Evolutionary conservation across 2,113 vertebrate genomes (phyloP).

Genomic region (Hoplias malabaricus): DNA sequence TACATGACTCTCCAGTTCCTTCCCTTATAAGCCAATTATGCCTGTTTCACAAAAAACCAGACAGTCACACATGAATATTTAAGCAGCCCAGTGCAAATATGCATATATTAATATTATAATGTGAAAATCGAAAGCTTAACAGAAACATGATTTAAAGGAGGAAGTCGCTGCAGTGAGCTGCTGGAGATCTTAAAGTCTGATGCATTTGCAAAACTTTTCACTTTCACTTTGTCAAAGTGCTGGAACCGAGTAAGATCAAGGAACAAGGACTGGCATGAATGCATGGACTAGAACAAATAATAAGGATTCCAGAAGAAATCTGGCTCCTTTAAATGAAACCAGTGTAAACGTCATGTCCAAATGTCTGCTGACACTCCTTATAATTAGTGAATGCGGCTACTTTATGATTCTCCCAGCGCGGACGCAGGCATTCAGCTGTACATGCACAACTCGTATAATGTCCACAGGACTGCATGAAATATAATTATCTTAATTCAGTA

Average conservation of each 20-base stretch:
- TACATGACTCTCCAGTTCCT: background rate
- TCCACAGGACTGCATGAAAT: too few species aligned
- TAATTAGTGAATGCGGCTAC: too few species aligned
- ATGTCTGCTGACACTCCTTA: too few species aligned
- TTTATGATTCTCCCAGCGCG: too few species aligned
- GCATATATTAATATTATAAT: background rate
- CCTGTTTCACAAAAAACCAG: background rate
- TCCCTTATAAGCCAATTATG: background rate
- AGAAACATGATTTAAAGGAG: background rate
- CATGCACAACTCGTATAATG: too few species aligned
- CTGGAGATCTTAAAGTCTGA: background rate
- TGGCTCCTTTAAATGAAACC: background rate
- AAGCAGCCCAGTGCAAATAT: background rate
- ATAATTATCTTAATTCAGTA: too few species aligned
- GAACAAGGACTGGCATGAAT: too few species aligned
- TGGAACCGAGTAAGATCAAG: background rate
- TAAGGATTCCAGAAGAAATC: background rate
- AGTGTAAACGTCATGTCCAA: background rate
- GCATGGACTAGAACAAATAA: background rate
- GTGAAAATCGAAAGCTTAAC: background rate
- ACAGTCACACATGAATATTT: constrained; percentile 4
- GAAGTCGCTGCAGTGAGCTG: background rate
- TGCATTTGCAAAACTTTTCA: background rate
- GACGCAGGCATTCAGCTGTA: too few species aligned
- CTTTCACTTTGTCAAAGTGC: background rate